These are phyloP conservation scores for Oedothorax gibbosus DNA, from an alignment of 1,140 invertebrate genomes.

Conservation along the genomic window DNA sequence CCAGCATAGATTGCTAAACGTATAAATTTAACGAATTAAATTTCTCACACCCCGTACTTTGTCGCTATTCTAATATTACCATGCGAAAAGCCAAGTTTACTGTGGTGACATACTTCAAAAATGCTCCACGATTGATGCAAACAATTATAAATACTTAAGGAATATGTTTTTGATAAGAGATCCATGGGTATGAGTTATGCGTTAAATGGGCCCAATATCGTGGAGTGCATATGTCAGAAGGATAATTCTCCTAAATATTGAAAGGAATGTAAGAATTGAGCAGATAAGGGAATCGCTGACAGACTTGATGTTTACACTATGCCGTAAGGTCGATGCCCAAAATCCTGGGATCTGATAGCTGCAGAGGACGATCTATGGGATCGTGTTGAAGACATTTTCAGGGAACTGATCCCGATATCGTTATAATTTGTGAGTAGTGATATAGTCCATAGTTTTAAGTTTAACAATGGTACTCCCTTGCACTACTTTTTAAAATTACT, in stretches of 20 bases:
- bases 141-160: background rate
- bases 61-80: too few species aligned
- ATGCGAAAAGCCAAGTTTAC: too few species aligned
- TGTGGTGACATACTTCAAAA: too few species aligned
- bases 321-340: conserved; percentile 48
- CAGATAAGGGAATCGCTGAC: conserved; percentile 11
- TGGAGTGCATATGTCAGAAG: background rate
- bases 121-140: background rate
- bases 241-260: conserved; percentile 15
- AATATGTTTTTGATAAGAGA: background rate
- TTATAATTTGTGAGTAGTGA: background rate
- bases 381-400: too few species aligned
- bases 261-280: conserved; percentile 19
- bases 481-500: background rate
- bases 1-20: too few species aligned
- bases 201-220: background rate
- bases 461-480: background rate
- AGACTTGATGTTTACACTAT: conserved; percentile 14
- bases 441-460: background rate
- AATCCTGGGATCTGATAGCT: conserved; percentile 32
- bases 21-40: too few species aligned
- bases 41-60: too few species aligned
- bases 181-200: background rate
- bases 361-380: background rate
- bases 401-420: background rate